These are phyloP conservation scores for Umimayanthus kanabou DNA, from an alignment of 92 coral and sea anemone species.

Conservation along the genomic window DNA sequence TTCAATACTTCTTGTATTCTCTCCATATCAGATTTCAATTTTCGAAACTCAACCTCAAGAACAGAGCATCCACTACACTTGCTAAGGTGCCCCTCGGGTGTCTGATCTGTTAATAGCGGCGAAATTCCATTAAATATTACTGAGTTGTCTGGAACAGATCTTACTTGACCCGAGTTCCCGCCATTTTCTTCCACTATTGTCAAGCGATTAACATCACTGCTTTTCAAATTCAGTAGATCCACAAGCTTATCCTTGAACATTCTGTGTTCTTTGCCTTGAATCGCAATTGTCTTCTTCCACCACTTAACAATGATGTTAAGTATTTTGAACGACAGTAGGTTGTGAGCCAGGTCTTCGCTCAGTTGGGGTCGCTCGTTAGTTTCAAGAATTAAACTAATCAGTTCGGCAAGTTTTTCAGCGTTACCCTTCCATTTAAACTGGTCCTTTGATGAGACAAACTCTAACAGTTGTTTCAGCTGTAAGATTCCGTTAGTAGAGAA, in stretches of 20 bases:
- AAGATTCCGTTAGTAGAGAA: background rate
- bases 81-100: constrained; percentile 17
- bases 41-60: constrained; percentile 22
- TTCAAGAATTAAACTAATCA: constrained; percentile 32
- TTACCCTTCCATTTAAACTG: constrained; percentile 29
- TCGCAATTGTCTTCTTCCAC: constrained; percentile 40
- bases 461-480: constrained; percentile 34
- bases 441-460: constrained; percentile 40
- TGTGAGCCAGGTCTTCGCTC: constrained; percentile 34
- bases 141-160: constrained; percentile 31
- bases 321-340: constrained; percentile 26
- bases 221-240: constrained; percentile 26
- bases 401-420: constrained; percentile 32
- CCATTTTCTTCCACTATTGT: constrained; percentile 34
- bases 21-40: constrained; percentile 26
- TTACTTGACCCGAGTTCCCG: constrained; percentile 29
- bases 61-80: constrained; percentile 33
- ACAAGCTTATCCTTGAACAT: constrained; percentile 34
- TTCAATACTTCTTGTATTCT: constrained; percentile 21
- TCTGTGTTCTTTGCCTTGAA: constrained; percentile 32
- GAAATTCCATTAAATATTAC: constrained; percentile 17
- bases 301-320: constrained; percentile 24
- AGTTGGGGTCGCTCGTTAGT: constrained; percentile 15
- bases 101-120: constrained; percentile 9
- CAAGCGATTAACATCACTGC: constrained; percentile 28